These are phyloP conservation scores for Toxotes lorentzi DNA, from an alignment of 2,797 vertebrate species.

Conservation along the genomic window DNA sequence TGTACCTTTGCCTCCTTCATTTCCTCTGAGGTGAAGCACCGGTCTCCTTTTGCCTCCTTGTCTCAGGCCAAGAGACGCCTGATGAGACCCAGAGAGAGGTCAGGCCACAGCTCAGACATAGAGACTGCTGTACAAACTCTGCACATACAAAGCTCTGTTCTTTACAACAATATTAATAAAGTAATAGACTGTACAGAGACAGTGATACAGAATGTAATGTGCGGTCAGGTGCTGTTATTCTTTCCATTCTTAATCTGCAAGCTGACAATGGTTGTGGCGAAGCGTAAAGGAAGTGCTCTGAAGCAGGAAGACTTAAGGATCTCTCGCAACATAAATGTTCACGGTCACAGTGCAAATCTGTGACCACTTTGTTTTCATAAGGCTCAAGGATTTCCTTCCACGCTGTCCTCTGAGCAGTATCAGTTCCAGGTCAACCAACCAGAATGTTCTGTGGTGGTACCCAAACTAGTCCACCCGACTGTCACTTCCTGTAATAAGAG, in stretches of 20 bases:
- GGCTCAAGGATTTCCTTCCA: constrained; percentile 51
- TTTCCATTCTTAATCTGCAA: constrained; percentile 61
- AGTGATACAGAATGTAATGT: constrained; percentile 28
- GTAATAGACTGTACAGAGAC: constrained; percentile 4
- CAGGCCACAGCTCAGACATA: constrained; percentile 53
- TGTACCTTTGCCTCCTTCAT: constrained; percentile 64
- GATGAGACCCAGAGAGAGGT: constrained; percentile 74
- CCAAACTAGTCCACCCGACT: constrained; percentile 36
- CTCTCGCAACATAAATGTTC: constrained; percentile 40
- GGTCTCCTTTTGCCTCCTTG: constrained; percentile 61
- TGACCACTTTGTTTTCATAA: constrained; percentile 56
- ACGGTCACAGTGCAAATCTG: constrained; percentile 32
- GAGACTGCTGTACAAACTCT: constrained; percentile 58
- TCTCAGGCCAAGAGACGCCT: constrained; percentile 59
- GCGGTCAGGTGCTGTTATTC: constrained; percentile 60
- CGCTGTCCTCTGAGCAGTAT: constrained; percentile 40
- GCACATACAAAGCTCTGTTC: constrained; percentile 55
- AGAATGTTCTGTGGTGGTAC: constrained; percentile 46
- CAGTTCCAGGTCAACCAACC: constrained; percentile 68
- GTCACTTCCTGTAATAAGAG: constrained; percentile 68
- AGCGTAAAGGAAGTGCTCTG: constrained; percentile 68
- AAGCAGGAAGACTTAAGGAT: constrained; percentile 66
- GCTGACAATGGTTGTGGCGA: constrained; percentile 53
- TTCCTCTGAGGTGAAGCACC: constrained; percentile 63
- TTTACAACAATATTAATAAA: constrained; percentile 17